These are phyloP conservation scores for Alouatta palliata DNA, from an alignment of 2,113 vertebrate species.

Conservation along the genomic window DNA sequence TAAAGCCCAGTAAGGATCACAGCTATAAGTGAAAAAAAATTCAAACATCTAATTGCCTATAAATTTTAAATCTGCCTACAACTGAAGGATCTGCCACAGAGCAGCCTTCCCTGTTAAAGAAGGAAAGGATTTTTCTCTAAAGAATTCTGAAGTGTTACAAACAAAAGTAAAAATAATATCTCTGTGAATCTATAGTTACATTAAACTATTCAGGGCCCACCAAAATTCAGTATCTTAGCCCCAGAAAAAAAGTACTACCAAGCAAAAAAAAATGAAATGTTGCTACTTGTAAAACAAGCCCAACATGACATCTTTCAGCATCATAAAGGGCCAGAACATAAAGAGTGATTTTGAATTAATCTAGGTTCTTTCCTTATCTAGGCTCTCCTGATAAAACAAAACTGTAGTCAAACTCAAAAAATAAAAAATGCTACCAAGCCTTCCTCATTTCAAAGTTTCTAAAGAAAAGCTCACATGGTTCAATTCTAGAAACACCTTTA, in stretches of 20 bases:
- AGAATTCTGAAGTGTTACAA: not conserved
- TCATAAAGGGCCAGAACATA: not conserved
- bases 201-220: not conserved
- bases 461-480: not conserved
- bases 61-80: not conserved
- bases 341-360: slow-evolving; percentile 32
- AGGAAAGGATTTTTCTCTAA: not conserved
- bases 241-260: not conserved
- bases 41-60: not conserved
- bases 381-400: not conserved
- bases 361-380: slow-evolving; percentile 16
- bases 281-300: not conserved
- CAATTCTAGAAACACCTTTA: not conserved
- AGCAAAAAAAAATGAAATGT: not conserved
- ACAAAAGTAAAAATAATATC: not conserved
- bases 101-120: not conserved
- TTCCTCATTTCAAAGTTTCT: not conserved
- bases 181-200: not conserved
- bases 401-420: slow-evolving; percentile 23
- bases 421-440: not conserved
- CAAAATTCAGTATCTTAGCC: slow-evolving; percentile 6
- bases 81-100: not conserved
- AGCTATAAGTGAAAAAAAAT: not conserved
- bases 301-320: not conserved
- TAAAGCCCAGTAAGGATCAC: not conserved